These are phyloP conservation scores for Scolopax mira DNA, from an alignment of 2,113 vertebrate species.

Conservation along the genomic window DNA sequence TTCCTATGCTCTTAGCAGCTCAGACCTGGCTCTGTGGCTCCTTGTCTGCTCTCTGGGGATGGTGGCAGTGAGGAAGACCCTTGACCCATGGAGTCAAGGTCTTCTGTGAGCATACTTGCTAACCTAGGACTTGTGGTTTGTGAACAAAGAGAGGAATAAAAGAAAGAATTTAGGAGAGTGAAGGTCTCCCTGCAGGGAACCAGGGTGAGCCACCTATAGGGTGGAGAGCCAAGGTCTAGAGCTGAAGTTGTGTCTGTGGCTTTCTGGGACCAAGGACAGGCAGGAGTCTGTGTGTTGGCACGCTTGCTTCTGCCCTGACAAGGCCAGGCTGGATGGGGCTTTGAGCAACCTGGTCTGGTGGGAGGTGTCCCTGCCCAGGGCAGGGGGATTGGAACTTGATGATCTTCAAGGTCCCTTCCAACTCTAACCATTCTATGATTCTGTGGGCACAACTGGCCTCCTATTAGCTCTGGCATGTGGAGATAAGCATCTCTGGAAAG, in stretches of 20 bases:
- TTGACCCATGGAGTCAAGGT: not conserved
- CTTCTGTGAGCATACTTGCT: not conserved
- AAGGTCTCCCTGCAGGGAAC: not conserved
- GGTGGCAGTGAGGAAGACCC: not conserved
- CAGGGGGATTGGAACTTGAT: no score
- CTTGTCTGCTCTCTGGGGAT: not conserved
- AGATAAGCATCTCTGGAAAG: not conserved
- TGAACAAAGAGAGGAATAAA: not conserved
- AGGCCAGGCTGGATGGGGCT: no score
- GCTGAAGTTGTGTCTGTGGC: not conserved
- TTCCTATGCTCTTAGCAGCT: not conserved
- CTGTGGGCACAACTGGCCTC: not conserved
- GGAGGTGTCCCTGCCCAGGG: no score
- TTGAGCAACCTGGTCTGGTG: no score
- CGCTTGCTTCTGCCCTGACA: rapidly evolving
- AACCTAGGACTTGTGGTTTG: not conserved
- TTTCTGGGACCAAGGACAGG: not conserved
- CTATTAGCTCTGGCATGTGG: not conserved
- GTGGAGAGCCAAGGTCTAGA: not conserved
- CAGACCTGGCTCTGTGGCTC: not conserved
- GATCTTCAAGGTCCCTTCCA: no score
- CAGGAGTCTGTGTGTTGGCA: not conserved
- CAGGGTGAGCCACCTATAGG: not conserved
- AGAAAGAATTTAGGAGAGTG: not conserved
- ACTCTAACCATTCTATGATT: no score